Conservation (phyloP, 2,113 vertebrate species). For the Fulmarus glacialis region DNA sequence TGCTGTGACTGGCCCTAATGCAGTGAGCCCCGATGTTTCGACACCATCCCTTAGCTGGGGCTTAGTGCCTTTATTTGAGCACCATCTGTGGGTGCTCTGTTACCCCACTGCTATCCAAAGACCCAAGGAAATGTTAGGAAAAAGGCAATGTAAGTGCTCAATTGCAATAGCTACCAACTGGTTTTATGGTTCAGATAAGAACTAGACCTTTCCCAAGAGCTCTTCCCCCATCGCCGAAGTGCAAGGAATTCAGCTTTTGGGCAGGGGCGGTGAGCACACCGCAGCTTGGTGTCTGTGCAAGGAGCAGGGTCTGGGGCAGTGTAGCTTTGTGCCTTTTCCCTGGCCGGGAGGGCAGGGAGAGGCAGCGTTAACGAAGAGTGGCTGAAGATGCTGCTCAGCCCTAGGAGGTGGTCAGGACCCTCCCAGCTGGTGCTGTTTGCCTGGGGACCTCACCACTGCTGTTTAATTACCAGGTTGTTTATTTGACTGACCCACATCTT, state of each 20-base stretch:
- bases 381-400: not conserved
- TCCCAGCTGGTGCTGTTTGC: not conserved
- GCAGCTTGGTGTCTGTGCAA: accelerated
- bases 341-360: not conserved
- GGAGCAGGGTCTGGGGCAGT: not conserved
- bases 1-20: not conserved
- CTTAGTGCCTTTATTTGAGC: not conserved
- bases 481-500: not conserved
- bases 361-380: accelerated
- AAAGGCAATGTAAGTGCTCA: not conserved
- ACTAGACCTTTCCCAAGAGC: not conserved
- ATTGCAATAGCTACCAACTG: accelerated
- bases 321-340: not conserved
- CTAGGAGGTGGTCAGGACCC: not conserved
- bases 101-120: not conserved
- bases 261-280: not conserved
- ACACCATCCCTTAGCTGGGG: not conserved
- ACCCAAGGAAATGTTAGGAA: not conserved
- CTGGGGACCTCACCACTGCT: not conserved
- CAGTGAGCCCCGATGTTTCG: not conserved
- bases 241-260: not conserved
- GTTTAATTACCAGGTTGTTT: not conserved
- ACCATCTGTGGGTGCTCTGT: not conserved
- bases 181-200: not conserved
- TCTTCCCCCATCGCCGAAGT: not conserved